A percentile compares a stretch with the other conserved stretches of the same genome.
These are phyloP conservation scores for Gisinianus flammeolus DNA, from an alignment of 2,888 invertebrate genomes.

Conservation along the genomic window DNA sequence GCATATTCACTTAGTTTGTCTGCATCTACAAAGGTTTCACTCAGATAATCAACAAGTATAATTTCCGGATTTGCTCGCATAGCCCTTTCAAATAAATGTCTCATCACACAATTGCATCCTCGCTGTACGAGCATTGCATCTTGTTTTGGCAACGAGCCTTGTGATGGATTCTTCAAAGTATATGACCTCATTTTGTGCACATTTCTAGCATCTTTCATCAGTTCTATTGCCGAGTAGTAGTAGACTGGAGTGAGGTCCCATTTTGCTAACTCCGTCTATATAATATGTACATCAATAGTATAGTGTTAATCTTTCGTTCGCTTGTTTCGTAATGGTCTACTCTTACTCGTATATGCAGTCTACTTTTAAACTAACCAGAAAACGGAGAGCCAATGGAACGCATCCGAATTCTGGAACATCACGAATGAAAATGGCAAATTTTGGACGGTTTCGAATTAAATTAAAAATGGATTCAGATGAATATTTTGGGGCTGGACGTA, in stretches of 20 bases:
- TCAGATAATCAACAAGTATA: slow-evolving; percentile 17
- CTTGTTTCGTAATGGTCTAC: too few relatives aligned
- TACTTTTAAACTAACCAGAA: slow-evolving; percentile 6
- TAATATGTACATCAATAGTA: neutral
- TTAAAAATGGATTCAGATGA: neutral
- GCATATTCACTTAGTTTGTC: neutral
- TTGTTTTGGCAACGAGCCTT: neutral
- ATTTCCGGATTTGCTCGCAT: slow-evolving; percentile 13
- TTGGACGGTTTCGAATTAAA: slow-evolving; percentile 1
- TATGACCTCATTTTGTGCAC: slow-evolving; percentile 13
- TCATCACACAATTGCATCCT: slow-evolving; percentile 11
- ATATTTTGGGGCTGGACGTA: neutral
- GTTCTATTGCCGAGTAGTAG: slow-evolving; percentile 9
- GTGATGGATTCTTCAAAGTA: neutral
- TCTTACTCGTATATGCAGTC: neutral
- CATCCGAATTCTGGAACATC: slow-evolving; percentile 23
- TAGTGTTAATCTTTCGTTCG: too few relatives aligned
- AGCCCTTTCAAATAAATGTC: slow-evolving; percentile 18
- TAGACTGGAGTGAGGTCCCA: slow-evolving; percentile 5
- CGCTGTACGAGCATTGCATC: neutral
- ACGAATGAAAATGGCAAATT: slow-evolving; percentile 19
- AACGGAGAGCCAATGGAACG: neutral
- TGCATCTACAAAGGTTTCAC: slow-evolving; percentile 23
- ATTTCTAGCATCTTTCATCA: slow-evolving; percentile 17
- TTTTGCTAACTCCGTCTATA: neutral